Percentiles rank a stretch among this genome's conserved stretches.
phyloP scores from a whole-genome alignment of 1,140 invertebrate genomes.

The Bombus pascuorum region DNA sequence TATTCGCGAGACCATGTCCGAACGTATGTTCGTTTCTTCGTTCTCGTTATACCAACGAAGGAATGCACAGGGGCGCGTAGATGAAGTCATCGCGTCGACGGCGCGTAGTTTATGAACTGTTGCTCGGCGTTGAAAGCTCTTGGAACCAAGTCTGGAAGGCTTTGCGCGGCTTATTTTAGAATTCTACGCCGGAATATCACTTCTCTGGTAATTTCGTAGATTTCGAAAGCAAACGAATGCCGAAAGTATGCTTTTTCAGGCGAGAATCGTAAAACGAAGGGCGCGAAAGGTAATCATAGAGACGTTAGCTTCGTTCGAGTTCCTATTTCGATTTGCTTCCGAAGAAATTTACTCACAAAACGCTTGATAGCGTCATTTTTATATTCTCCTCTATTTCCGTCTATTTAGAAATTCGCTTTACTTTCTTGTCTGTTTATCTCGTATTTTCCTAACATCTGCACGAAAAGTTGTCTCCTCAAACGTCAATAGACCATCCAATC shows the following conservation, averaged over 20 bases:
- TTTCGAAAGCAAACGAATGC: background rate
- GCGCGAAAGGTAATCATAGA: background rate
- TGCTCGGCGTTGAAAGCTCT: background rate
- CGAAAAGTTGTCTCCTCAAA: too few species aligned
- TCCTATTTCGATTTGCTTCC: background rate
- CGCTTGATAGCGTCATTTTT: too few species aligned
- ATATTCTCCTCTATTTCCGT: too few species aligned
- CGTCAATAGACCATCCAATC: too few species aligned
- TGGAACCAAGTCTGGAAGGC: background rate
- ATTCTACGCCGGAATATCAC: background rate
- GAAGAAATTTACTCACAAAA: background rate
- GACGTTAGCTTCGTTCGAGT: background rate
- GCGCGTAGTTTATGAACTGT: background rate
- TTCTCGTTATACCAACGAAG: constrained; percentile 37
- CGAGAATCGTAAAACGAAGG: background rate
- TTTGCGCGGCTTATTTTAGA: constrained; percentile 1
- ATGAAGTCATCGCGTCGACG: constrained; percentile 45
- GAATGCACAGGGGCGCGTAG: constrained; percentile 31
- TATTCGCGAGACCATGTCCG: background rate
- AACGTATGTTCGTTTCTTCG: constrained; percentile 18
- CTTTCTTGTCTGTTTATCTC: too few species aligned
- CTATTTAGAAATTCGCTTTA: too few species aligned
- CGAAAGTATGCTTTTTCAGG: background rate
- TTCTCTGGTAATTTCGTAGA: background rate
- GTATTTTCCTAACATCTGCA: too few species aligned